Evolutionary conservation across 2,888 invertebrate species (phyloP).

Genomic region (Andricus quercusramuli): DNA sequence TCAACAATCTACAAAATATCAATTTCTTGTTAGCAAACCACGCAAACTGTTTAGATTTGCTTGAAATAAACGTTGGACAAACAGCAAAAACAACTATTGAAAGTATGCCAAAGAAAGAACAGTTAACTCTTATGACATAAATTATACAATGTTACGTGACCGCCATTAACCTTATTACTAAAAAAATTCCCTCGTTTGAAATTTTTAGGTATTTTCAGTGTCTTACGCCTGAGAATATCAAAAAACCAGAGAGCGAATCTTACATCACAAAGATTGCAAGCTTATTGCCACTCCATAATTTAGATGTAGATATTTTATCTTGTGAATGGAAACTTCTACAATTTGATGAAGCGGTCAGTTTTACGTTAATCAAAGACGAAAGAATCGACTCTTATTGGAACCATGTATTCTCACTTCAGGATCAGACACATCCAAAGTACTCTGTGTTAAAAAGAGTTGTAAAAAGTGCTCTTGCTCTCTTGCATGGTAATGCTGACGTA

Average conservation of each 20-base stretch:
- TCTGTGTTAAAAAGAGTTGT: no score
- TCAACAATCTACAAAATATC: background rate
- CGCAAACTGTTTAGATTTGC: background rate
- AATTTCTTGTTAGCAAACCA: background rate
- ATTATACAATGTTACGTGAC: background rate
- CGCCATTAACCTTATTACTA: background rate
- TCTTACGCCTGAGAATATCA: no score
- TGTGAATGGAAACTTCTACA: conserved; percentile 48
- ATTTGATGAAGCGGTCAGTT: conserved; percentile 41
- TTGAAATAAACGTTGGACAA: background rate
- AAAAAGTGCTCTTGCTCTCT: no score
- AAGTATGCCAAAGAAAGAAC: background rate
- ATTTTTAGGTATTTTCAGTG: no score
- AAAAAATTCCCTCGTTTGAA: no score
- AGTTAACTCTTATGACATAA: background rate
- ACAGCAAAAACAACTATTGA: background rate
- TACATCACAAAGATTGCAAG: no score
- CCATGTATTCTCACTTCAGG: conserved; percentile 30
- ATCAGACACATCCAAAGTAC: background rate
- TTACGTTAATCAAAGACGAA: conserved; percentile 37
- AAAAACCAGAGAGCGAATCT: no score
- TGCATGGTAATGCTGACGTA: no score
- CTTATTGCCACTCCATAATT: no score
- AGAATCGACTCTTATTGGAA: conserved; percentile 47
- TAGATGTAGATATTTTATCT: conserved; percentile 35